Evolutionary conservation across 2,888 invertebrate genomes (phyloP), one percentile per base, ranked within the genome.

Genomic region (Mimumesa dahlbomi): DNA sequence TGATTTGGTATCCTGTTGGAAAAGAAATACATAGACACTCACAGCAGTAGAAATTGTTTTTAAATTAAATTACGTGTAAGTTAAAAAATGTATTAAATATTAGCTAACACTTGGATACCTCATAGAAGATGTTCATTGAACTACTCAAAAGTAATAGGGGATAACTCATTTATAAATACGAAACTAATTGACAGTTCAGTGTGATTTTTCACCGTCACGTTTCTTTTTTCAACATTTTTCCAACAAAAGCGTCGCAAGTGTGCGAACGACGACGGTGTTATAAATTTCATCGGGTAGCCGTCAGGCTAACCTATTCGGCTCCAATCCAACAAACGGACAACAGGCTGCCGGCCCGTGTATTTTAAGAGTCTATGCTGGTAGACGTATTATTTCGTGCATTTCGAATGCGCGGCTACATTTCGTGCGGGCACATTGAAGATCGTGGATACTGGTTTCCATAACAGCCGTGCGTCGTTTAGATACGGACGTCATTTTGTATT

Each of bases 341-440:
- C 62, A 46, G 48, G 38, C 65, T 42, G 73, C 50, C 46, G 71
- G 72, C 42, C 31, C 53, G 53, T 54, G 65, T 73, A 76, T 76
- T 79, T 77, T 73, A 73, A 66, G 66, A 79, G 64, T 36, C 46
- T 64, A 67, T 75, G 66, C 49, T 45, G 73, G 75, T 77, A 78
- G 78, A 77, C 75, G 66, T 78, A 78, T 77, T 75, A 68, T 79
- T 68, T 54, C 62, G 54, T 50, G 68, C 48, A 68, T 77, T 66
- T 69, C 66, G 67, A 79, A 62, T 72, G 72, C 68, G 48, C 61
- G 53, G 56, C 53, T 43, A 48, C 58, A 31, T 45, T 66, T 48
- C 40, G 68, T 63, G 61, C 75, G 75, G 62, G 61, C 48, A 63
- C 64, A 79, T 77, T 62, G 75, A 75, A 78, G 77, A 75, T 66